These are phyloP conservation scores for Morus bassanus DNA, from an alignment of 2,797 vertebrate genomes.

Conservation along the genomic window DNA sequence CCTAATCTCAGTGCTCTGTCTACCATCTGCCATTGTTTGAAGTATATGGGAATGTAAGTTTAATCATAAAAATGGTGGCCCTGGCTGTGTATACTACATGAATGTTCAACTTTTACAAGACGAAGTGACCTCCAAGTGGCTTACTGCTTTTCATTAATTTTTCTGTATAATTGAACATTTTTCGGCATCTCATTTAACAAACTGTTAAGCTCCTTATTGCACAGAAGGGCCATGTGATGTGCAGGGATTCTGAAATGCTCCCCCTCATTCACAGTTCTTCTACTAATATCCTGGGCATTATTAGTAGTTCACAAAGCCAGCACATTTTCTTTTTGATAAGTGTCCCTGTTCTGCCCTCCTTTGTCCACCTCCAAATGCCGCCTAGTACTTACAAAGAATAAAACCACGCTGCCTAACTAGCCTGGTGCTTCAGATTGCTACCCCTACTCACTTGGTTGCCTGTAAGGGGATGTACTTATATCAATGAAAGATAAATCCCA, in stretches of 20 bases:
- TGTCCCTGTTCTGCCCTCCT: conserved; percentile 47
- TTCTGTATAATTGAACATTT: conserved; percentile 50
- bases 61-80: conserved; percentile 42
- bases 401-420: conserved; percentile 42
- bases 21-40: conserved; percentile 61
- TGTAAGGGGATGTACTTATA: conserved; percentile 55
- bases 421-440: conserved; percentile 3
- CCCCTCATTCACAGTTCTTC: conserved; percentile 24
- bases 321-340: conserved; percentile 41
- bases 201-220: conserved; percentile 63
- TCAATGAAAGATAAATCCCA: conserved; percentile 74
- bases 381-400: conserved; percentile 46
- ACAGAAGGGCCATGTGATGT: conserved; percentile 53
- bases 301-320: conserved; percentile 54
- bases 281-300: conserved; percentile 34
- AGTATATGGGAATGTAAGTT: conserved; percentile 9
- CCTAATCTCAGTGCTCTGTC: conserved; percentile 32
- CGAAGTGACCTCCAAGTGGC: conserved; percentile 59
- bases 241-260: conserved; percentile 40
- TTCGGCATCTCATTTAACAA: conserved; percentile 64
- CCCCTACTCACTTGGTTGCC: conserved; percentile 27
- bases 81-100: neutral
- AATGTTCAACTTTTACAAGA: conserved; percentile 41
- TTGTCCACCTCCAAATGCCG: conserved; percentile 42
- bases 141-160: conserved; percentile 62